Evolutionary conservation across 2,113 vertebrate species (phyloP).

Genomic region (Phycodurus eques): DNA sequence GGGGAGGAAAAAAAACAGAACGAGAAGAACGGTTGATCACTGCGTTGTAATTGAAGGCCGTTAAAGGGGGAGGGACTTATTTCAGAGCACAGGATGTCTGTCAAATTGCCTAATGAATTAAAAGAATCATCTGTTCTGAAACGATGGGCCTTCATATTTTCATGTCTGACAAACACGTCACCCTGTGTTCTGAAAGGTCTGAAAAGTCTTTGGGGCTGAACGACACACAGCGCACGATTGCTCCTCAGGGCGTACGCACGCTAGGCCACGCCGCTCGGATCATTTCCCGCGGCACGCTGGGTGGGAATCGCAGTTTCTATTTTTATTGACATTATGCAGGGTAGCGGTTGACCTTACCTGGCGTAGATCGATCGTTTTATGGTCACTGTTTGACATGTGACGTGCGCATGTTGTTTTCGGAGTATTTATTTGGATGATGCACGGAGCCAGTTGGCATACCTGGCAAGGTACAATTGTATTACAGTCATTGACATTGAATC

Average conservation of each 20-base stretch:
- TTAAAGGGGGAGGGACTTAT: constrained; percentile 16
- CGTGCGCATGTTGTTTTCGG: too few species aligned
- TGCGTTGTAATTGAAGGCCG: constrained; percentile 41
- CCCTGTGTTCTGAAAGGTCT: constrained; percentile 44
- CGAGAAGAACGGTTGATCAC: constrained; percentile 60
- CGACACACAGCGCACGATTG: constrained; percentile 16
- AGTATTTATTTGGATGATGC: too few species aligned
- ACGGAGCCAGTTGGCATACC: too few species aligned
- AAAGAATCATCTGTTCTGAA: background rate
- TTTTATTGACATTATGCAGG: too few species aligned
- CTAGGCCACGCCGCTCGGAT: background rate
- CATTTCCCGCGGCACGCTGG: too few species aligned
- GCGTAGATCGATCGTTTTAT: too few species aligned
- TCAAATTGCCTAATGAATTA: background rate
- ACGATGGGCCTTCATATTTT: background rate
- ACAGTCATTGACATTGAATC: too few species aligned
- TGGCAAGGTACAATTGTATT: too few species aligned
- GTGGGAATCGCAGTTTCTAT: too few species aligned
- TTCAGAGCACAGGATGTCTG: constrained; percentile 46
- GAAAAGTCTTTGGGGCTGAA: constrained; percentile 36
- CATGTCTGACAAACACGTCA: background rate
- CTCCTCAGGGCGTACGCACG: background rate
- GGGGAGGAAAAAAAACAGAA: constrained; percentile 21
- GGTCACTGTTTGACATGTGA: too few species aligned
- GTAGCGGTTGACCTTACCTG: too few species aligned